These are phyloP conservation scores for Gonioctena quinquepunctata DNA, from an alignment of 1,140 invertebrate species.

Conservation along the genomic window DNA sequence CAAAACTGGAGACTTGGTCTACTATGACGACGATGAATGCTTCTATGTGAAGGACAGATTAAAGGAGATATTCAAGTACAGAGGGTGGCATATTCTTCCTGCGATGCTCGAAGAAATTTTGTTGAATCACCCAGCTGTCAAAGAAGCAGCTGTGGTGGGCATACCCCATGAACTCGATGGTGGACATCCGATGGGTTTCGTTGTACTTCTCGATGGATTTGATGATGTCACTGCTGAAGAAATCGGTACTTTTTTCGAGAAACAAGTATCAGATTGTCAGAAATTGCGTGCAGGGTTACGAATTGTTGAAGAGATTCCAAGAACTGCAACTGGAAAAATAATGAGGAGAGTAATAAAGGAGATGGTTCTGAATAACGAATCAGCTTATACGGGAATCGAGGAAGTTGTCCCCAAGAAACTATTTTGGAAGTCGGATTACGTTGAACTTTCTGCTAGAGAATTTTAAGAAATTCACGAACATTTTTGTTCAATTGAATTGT, in stretches of 20 bases:
- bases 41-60: slow-evolving; percentile 70
- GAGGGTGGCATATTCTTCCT: slow-evolving; percentile 48
- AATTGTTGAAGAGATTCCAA: slow-evolving; percentile 59
- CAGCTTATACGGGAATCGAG: too few species aligned
- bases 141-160: slow-evolving; percentile 71
- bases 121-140: slow-evolving; percentile 64
- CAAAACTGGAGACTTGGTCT: slow-evolving; percentile 71
- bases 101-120: slow-evolving; percentile 69
- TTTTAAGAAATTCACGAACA: too few species aligned
- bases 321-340: slow-evolving; percentile 63
- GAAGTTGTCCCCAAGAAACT: too few species aligned
- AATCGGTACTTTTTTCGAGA: slow-evolving; percentile 56
- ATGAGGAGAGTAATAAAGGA: slow-evolving; percentile 39
- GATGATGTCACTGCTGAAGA: slow-evolving; percentile 55
- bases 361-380: slow-evolving; percentile 24
- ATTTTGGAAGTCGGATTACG: too few species aligned
- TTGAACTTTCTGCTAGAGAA: too few species aligned
- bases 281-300: slow-evolving; percentile 56
- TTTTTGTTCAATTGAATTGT: too few species aligned
- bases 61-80: slow-evolving; percentile 78
- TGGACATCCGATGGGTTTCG: slow-evolving; percentile 70
- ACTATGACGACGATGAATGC: slow-evolving; percentile 65
- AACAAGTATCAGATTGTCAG: slow-evolving; percentile 44
- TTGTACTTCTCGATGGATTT: slow-evolving; percentile 56
- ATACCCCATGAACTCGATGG: slow-evolving; percentile 64